Conservation (phyloP, 2,888 invertebrate genomes). For the Fissipunctia ypsillon region DNA sequence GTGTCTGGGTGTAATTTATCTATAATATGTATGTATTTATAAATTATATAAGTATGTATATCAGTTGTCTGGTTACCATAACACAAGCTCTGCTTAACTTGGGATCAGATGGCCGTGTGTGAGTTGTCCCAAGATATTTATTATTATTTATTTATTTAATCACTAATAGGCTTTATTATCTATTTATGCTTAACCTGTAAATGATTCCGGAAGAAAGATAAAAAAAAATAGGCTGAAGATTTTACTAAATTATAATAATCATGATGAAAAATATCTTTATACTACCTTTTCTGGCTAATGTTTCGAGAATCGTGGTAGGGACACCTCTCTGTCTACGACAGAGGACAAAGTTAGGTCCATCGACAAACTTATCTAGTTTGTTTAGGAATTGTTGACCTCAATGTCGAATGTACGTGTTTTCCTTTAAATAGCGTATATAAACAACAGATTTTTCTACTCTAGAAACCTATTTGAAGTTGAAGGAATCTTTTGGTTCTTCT, state of each 20-base stretch:
- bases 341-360: conserved; percentile 62
- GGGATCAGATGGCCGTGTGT: too few species aligned
- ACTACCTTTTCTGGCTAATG: not conserved
- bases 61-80: too few species aligned
- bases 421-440: conserved; percentile 33
- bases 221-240: not conserved
- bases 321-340: not conserved
- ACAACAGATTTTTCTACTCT: conserved; percentile 34
- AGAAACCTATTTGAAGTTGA: conserved; percentile 19
- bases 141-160: too few species aligned
- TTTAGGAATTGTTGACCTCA: conserved; percentile 64
- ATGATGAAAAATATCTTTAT: not conserved
- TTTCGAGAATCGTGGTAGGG: conserved; percentile 27
- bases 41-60: too few species aligned
- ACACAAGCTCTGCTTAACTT: too few species aligned
- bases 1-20: too few species aligned
- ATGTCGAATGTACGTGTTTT: conserved; percentile 45
- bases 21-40: too few species aligned
- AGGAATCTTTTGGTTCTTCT: not conserved
- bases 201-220: not conserved
- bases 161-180: not conserved
- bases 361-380: conserved; percentile 66
- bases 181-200: not conserved
- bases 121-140: too few species aligned
- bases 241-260: not conserved